Conservation (phyloP, 2,888 invertebrate genomes). For the Onchidella celtica region DNA sequence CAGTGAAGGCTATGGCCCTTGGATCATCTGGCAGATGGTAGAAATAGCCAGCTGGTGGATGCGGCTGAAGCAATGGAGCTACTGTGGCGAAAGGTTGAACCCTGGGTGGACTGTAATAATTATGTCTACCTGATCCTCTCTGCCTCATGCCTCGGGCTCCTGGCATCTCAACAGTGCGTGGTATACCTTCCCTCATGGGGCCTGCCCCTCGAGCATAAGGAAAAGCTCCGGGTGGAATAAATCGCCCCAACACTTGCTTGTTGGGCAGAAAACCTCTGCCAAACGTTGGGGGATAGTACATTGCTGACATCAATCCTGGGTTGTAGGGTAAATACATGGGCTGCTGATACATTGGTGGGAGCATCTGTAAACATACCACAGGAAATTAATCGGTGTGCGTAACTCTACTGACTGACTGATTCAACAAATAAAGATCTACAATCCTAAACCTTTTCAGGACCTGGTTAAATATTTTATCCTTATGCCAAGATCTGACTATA, state of each 20-base stretch:
- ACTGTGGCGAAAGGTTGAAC: slow-evolving; percentile 47
- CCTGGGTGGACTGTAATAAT: slow-evolving; percentile 50
- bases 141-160: slow-evolving; percentile 22
- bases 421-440: too few relatives aligned
- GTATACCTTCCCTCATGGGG: slow-evolving; percentile 30
- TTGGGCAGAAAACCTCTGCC: slow-evolving; percentile 26
- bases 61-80: slow-evolving; percentile 42
- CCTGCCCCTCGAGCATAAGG: slow-evolving; percentile 34
- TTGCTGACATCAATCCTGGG: slow-evolving; percentile 33
- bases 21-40: slow-evolving; percentile 54
- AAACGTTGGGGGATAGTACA: slow-evolving; percentile 30
- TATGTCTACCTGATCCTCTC: slow-evolving; percentile 47
- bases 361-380: slow-evolving; percentile 31
- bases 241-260: slow-evolving; percentile 38
- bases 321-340: slow-evolving; percentile 42
- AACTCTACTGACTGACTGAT: too few relatives aligned
- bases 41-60: slow-evolving; percentile 32
- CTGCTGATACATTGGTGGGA: slow-evolving; percentile 38
- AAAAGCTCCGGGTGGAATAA: slow-evolving; percentile 21
- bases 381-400: neutral
- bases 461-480: too few relatives aligned
- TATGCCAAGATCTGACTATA: too few relatives aligned
- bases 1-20: slow-evolving; percentile 38
- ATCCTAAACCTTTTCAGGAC: too few relatives aligned
- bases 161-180: slow-evolving; percentile 44